Conservation (phyloP, 2,113 vertebrate species). For the Hylia prasina region DNA sequence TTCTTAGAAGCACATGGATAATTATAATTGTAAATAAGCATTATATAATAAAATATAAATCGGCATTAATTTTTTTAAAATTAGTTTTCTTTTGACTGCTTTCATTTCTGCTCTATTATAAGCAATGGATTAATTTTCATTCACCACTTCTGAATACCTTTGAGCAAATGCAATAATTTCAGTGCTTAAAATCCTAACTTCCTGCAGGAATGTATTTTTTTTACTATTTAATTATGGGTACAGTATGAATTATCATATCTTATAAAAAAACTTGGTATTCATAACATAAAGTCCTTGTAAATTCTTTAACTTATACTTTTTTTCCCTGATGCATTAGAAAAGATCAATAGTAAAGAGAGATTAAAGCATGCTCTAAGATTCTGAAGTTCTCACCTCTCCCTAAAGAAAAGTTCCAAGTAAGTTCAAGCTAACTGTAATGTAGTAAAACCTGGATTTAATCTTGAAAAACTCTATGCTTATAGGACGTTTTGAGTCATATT, state of each 20-base stretch:
- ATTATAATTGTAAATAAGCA: conserved; percentile 51
- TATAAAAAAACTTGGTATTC: neutral
- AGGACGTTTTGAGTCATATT: neutral
- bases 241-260: neutral
- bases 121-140: conserved; percentile 13
- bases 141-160: neutral
- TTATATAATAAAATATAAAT: conserved; percentile 50
- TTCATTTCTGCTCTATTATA: conserved; percentile 28
- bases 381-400: neutral
- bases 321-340: neutral
- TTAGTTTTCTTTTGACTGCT: conserved; percentile 16
- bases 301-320: neutral
- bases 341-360: neutral
- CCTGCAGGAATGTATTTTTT: neutral
- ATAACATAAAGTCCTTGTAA: neutral
- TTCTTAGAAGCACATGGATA: neutral
- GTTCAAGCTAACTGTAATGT: neutral
- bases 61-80: neutral
- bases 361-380: neutral
- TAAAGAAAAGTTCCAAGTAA: neutral
- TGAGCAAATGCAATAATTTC: neutral
- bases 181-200: neutral
- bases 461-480: neutral
- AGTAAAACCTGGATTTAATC: neutral
- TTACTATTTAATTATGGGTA: neutral